Evolutionary conservation across 1,140 invertebrate species (phyloP), one percentile per base, ranked within the genome.

Genomic region (Anastatus disparis): DNA sequence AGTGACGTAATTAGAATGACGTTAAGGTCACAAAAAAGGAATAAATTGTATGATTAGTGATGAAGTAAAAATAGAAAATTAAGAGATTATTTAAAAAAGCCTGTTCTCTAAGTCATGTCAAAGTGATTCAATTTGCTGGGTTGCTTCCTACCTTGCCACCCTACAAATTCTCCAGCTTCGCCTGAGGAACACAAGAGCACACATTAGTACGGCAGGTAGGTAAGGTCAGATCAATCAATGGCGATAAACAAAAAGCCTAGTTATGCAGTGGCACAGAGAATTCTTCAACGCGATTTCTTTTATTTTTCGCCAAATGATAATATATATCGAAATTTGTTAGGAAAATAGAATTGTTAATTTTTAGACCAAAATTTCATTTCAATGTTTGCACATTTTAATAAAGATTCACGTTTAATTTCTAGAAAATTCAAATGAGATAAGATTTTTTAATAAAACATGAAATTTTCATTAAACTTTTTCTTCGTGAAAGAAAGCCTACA

Each of bases 81-180:
- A 55, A 66, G 38, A 65, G 10, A 66, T 56, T n/a, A 52, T 9
- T 67, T 79, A 78, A 74, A 77, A 74, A 81, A 76, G 77, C 74
- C 79, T 81, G 79, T 77, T 78, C 80, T 56, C 31, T 65, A 85
- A 81, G 78, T 86, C 79, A 85, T 84, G 82, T 85, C 82, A 84
- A 82, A 84, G 82, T 85, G 84, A 85, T 86, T 86, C 83, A 82
- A 79, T 85, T 71, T 84, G 83, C 81, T 84, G 82, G 83, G 83
- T 86, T 86, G 84, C 86, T 88, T 87, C 89, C 89, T 91, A 92
- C 91, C 91, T 92, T 92, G 91, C 91, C 91, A 93, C 88, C 91
- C 91, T 88, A 93, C 91, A 91, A 92, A 93, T 82, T 93, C 91
- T 88, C 90, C 91, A 87, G 90, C 91, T 89, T 92, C 91, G 89